Percentiles rank a stretch among this genome's conserved stretches.
These are phyloP conservation scores for Tribolium castaneum DNA, from an alignment of 1,140 invertebrate genomes.

Conservation along the genomic window DNA sequence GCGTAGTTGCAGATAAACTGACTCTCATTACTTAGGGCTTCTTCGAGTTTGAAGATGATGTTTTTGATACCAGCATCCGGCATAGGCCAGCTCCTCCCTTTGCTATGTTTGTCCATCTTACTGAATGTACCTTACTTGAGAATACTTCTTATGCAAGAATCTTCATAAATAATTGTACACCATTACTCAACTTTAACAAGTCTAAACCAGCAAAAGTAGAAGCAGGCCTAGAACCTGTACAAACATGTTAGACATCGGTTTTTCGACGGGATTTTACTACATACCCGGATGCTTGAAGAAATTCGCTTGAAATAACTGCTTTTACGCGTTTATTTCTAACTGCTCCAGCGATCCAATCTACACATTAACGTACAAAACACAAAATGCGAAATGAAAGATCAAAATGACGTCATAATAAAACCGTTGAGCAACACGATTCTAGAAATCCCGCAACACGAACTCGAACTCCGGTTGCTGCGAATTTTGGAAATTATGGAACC, in stretches of 20 bases:
- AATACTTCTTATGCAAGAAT: not conserved
- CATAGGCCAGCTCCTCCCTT: constrained; percentile 56
- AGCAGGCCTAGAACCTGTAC: constrained; percentile 56
- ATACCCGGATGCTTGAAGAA: constrained; percentile 46
- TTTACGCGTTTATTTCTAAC: constrained; percentile 4
- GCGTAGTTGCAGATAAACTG: constrained; percentile 47
- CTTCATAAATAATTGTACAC: constrained; percentile 28
- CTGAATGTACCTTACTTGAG: constrained; percentile 5
- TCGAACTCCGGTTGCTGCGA: too few relatives aligned
- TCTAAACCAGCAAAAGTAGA: constrained; percentile 55
- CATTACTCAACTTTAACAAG: constrained; percentile 48
- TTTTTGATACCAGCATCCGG: constrained; percentile 54
- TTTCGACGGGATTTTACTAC: constrained; percentile 9
- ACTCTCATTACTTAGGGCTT: constrained; percentile 49
- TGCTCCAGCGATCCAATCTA: constrained; percentile 1
- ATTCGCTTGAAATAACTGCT: constrained; percentile 8
- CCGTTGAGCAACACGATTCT: not conserved
- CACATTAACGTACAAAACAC: constrained; percentile 3
- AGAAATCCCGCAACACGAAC: not conserved
- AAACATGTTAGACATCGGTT: constrained; percentile 32
- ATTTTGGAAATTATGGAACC: too few relatives aligned
- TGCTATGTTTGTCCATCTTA: constrained; percentile 49
- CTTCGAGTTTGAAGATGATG: constrained; percentile 51
- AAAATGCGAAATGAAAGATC: not conserved
- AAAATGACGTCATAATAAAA: constrained; percentile 15